These are phyloP conservation scores for Diarsia mendica DNA, from an alignment of 2,888 invertebrate species.

Conservation along the genomic window DNA sequence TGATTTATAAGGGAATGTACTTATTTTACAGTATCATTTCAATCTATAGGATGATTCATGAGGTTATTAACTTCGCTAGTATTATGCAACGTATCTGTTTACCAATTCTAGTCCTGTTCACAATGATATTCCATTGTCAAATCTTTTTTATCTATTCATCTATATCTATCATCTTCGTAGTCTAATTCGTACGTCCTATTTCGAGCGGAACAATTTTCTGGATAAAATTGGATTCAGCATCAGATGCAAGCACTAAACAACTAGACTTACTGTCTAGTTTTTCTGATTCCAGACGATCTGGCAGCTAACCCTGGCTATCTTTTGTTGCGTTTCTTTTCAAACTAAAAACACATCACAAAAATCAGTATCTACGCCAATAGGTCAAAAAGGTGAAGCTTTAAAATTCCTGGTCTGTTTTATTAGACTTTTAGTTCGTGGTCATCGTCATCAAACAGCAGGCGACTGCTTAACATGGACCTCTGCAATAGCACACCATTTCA, in stretches of 20 bases:
- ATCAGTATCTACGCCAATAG: not conserved
- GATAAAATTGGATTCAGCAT: not conserved
- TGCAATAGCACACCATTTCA: not conserved
- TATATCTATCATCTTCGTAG: not conserved
- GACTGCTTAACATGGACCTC: not conserved
- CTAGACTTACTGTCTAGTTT: constrained; percentile 46
- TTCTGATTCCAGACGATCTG: constrained; percentile 46
- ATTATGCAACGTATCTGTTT: constrained; percentile 14
- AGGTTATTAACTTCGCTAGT: constrained; percentile 30
- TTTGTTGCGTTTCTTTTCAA: constrained; percentile 54
- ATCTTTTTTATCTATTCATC: not conserved
- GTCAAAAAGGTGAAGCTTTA: constrained; percentile 7
- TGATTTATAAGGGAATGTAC: constrained; percentile 8
- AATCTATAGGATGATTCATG: constrained; percentile 6
- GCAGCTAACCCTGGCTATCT: constrained; percentile 56
- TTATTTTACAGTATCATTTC: constrained; percentile 30
- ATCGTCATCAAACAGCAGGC: not conserved
- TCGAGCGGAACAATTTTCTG: not conserved
- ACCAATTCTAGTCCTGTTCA: not conserved
- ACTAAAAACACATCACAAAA: constrained; percentile 25
- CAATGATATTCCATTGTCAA: not conserved
- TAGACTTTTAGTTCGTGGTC: not conserved
- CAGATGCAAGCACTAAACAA: constrained; percentile 30
- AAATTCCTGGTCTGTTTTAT: not conserved
- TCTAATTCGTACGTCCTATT: not conserved